phyloP scores from a whole-genome alignment of 1,140 invertebrate species.

The Saccostrea glomerata region DNA sequence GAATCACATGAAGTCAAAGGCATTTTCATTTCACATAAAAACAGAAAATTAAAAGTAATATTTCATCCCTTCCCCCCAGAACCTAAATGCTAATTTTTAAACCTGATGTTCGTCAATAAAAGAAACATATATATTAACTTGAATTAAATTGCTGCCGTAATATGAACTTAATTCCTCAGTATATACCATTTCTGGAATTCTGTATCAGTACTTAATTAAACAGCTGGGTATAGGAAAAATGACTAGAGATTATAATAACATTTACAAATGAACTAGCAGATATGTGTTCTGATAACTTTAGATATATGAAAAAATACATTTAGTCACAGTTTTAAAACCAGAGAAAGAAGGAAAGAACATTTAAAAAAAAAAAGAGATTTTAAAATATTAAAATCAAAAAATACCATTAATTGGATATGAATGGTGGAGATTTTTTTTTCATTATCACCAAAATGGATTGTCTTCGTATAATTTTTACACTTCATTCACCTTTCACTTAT shows the following conservation, averaged over 20 bases:
- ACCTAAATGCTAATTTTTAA: neutral
- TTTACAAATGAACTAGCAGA: neutral
- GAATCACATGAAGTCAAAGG: constrained; percentile 33
- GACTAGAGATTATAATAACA: neutral
- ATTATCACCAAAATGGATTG: neutral
- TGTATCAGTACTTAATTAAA: neutral
- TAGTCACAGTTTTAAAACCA: neutral
- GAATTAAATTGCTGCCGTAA: constrained; percentile 9
- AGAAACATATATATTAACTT: neutral
- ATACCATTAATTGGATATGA: neutral
- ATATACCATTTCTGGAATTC: neutral
- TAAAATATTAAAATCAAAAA: neutral
- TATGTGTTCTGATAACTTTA: neutral
- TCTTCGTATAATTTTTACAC: neutral
- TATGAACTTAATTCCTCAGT: neutral
- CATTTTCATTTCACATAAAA: constrained; percentile 5
- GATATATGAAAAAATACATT: neutral
- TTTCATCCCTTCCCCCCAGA: neutral
- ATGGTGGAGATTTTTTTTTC: constrained; percentile 1
- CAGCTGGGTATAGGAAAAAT: neutral
- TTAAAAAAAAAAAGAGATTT: neutral
- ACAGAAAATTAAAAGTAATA: neutral
- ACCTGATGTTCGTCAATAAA: neutral
- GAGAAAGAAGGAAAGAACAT: neutral
- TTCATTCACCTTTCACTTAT: neutral